Evolutionary conservation across 2,113 vertebrate species (phyloP).

Genomic region (Saguinus midas): DNA sequence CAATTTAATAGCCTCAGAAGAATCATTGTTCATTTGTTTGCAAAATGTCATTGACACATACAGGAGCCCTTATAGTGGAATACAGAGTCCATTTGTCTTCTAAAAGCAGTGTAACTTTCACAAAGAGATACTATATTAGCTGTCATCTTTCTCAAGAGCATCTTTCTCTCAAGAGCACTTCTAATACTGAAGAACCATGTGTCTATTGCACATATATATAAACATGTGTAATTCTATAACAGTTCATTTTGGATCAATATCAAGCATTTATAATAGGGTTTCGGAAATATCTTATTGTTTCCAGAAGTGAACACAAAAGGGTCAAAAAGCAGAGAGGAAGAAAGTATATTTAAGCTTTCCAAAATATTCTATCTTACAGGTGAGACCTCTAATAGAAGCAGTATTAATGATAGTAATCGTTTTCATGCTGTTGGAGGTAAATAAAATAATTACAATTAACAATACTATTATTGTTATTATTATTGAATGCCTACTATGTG

Average conservation of each 20-base stretch:
- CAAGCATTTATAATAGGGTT: background rate
- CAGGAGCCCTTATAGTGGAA: constrained; percentile 47
- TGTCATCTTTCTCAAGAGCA: constrained; percentile 11
- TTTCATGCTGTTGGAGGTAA: background rate
- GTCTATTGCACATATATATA: background rate
- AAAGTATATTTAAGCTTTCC: background rate
- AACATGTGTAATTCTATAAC: background rate
- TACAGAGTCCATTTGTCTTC: constrained; percentile 53
- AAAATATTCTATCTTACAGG: background rate
- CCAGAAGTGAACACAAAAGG: background rate
- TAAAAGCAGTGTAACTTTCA: constrained; percentile 67
- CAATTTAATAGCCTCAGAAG: constrained; percentile 72
- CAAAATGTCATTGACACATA: constrained; percentile 73
- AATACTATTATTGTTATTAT: background rate
- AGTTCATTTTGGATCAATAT: background rate
- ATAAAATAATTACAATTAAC: background rate
- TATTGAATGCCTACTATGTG: background rate
- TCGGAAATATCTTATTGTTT: background rate
- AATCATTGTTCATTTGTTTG: constrained; percentile 68
- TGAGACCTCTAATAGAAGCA: background rate
- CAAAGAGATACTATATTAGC: background rate
- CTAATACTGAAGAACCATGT: background rate
- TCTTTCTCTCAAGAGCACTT: constrained; percentile 11
- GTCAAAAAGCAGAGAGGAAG: background rate
- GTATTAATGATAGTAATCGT: background rate